Conservation (phyloP, 2,888 invertebrate genomes). For the Phalangium opilio region DNA sequence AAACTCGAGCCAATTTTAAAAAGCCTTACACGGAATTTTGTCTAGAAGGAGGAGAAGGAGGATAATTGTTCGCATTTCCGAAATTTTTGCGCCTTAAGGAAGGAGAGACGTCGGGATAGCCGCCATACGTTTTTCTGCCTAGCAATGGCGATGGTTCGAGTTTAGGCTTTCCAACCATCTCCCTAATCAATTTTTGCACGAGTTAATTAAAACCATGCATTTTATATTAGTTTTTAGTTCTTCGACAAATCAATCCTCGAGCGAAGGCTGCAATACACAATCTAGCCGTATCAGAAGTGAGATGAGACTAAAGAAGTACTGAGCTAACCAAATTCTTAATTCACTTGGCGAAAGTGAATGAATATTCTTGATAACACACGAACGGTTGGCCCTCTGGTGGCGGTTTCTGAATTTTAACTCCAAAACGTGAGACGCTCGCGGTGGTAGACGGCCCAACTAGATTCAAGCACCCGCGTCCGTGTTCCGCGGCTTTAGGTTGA, state of each 20-base stretch:
- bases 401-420: too few species aligned
- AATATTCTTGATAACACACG: too few species aligned
- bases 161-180: slow-evolving; percentile 6
- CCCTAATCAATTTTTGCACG: not conserved
- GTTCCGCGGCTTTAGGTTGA: too few species aligned
- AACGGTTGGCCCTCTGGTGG: too few species aligned
- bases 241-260: not conserved
- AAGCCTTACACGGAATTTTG: slow-evolving; percentile 17
- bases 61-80: slow-evolving; percentile 11
- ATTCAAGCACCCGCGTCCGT: too few species aligned
- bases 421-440: too few species aligned
- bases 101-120: slow-evolving; percentile 15
- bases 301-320: too few species aligned
- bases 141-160: slow-evolving; percentile 25
- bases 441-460: too few species aligned
- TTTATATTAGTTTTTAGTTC: not conserved
- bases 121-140: slow-evolving; percentile 26
- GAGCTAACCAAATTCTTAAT: too few species aligned
- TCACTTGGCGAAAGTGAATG: too few species aligned
- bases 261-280: too few species aligned
- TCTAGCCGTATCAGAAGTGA: not conserved
- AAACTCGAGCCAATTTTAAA: too few species aligned
- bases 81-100: not conserved
- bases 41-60: slow-evolving; percentile 23
- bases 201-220: not conserved